A percentile compares a stretch with the other conserved stretches of the same genome.
phyloP scores from a whole-genome alignment of 2,888 invertebrate species.

The Lydus trimaculatus region DNA sequence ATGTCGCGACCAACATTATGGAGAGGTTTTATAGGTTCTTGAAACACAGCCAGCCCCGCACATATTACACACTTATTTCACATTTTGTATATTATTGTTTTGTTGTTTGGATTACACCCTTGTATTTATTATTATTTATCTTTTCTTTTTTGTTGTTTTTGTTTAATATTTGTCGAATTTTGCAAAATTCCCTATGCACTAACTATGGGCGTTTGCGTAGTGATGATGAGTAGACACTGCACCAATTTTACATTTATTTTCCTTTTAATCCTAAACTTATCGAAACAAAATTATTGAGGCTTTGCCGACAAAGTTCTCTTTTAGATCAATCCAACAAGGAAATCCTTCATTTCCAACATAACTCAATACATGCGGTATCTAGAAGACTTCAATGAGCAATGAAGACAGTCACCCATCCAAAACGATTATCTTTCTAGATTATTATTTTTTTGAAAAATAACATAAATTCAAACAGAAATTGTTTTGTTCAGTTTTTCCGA shows the following conservation, averaged over 20 bases:
- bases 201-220: conserved; percentile 8
- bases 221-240: neutral
- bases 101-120: neutral
- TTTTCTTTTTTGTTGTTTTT: no score
- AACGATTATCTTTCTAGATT: neutral
- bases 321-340: no score
- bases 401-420: neutral
- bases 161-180: neutral
- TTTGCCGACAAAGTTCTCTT: neutral
- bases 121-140: neutral
- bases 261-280: neutral
- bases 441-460: no score
- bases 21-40: conserved; percentile 16
- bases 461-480: neutral
- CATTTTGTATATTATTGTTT: neutral
- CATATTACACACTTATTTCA: conserved; percentile 27
- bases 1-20: neutral
- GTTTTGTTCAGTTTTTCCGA: neutral
- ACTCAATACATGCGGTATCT: neutral
- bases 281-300: neutral
- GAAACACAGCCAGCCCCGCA: conserved; percentile 49
- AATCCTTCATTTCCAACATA: neutral
- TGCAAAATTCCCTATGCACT: conserved; percentile 2
- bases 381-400: neutral
- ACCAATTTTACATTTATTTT: neutral